Base-by-base conservation (phyloP, 2,113 vertebrate genomes). In the Raja brachyura region DNA sequence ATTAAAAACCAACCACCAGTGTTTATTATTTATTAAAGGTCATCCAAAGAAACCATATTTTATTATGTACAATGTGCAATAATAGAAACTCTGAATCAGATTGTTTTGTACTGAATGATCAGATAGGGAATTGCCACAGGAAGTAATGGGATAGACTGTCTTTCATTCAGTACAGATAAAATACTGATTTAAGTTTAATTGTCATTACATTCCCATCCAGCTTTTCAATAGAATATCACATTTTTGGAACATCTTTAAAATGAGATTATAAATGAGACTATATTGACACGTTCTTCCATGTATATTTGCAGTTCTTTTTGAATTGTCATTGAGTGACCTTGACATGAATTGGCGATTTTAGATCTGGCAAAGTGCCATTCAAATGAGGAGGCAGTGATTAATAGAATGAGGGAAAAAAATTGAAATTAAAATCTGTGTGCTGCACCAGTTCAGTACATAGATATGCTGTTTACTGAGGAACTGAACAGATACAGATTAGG, bases 81-180 rank as follows among this genome's bases (percentile, higher is more conserved):
- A 70, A 70, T 31, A 48, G 88, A 70, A 70, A 92, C 88, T 68
- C 88, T 48, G 88, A 92, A 92, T 92, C 66, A 48, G 31, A 70
- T 5, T 39, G 39, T 39, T 48, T 73, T 13, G 31, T 66, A 39
- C 31, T 48, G 16, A 39, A 16, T 70, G 85, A 66, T 33, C 56
- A 88, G 59, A 28, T 28, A 56, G 54, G 0, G 18, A 66, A 31
- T 90, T 90, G 61, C 31, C 28, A 33, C 3, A 73, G 70, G 5
- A 92, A 28, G 22, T 92, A 54, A 4, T 28, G 54, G 22, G 66
- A 73, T 73, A 48, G 88, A 7, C 25, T 22, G 16, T 25, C 66
- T 48, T 74, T 33, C 68, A 74, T 48, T 92, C 61, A 54, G 39
- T 54, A 18, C 13, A 16, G 63, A 14, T 31, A 20, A 73, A 73